Base-by-base conservation (phyloP, 2,113 vertebrate species). In the Peucedramus taeniatus region DNA sequence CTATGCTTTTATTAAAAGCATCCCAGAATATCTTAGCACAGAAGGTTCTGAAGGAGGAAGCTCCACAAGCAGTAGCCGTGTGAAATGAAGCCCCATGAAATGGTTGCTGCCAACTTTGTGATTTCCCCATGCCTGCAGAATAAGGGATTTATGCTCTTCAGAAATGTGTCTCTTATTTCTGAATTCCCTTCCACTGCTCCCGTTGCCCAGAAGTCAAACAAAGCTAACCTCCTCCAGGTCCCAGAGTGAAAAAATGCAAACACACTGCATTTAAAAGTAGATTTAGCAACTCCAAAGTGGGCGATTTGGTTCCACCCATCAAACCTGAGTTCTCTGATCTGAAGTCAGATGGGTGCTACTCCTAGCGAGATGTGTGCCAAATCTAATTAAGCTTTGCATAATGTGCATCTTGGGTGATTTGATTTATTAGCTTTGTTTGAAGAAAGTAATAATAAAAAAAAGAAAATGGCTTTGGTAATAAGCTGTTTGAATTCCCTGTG, bases 391-490 rank as follows among this genome's bases (percentile, higher is more conserved):
- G 93, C 69, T 72, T 71, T 71, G 94, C 96, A 95, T 97, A 93
- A 60, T 68, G 66, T 31, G 79, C 87, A 60, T 94, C 87, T 92
- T 76, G 90, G 94, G 71, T 66, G 91, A 96, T 96, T 93, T 87
- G 97, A 97, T 98, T 98, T 97, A 98, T 94, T 93, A 97, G 94
- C 92, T 90, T 90, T 71, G 94, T 97, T 97, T 97, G 97, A 97
- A 98, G 96, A 94, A 94, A 95, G 93, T 95, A 96, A 97, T 65
- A 79, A 94, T 91, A 97, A 97, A 96, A 98, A 98, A 84, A 87
- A 97, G 97, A 98, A 97, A 91, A 90, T 81, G 30, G 69, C 70
- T 92, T 93, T 97, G 92, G 97, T 95, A 97, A 96, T 92, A 95
- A 97, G 95, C 93, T 65, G 93, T 95, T 97, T 97, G 96, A 89